Evolutionary conservation across 2,888 invertebrate genomes (phyloP).

Genomic region (Drosophila flavopinicola): DNA sequence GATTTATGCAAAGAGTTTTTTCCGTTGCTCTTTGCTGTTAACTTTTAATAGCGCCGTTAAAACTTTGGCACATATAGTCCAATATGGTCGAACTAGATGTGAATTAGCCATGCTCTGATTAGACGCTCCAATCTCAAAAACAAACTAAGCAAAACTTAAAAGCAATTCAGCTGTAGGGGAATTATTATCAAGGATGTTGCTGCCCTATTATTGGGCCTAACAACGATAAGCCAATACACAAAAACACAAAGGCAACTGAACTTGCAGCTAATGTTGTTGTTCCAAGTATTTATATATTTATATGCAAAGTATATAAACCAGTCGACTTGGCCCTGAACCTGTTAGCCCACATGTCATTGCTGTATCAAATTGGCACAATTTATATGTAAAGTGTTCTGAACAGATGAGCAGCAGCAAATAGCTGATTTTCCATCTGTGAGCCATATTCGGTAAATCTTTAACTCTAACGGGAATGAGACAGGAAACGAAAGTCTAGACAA

Average conservation of each 20-base stretch:
- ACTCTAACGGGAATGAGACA: too few relatives aligned
- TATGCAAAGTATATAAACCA: constrained; percentile 4
- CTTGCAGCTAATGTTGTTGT: neutral
- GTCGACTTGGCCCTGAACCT: constrained; percentile 22
- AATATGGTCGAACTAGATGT: neutral
- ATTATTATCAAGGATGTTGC: constrained; percentile 6
- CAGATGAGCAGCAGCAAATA: neutral
- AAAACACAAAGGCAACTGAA: constrained; percentile 9
- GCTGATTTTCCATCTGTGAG: neutral
- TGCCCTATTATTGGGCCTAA: neutral
- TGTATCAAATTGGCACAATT: constrained; percentile 21
- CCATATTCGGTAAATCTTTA: neutral
- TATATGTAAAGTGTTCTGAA: constrained; percentile 13
- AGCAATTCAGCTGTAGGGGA: constrained; percentile 8
- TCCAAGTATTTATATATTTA: neutral
- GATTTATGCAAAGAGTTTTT: constrained; percentile 9
- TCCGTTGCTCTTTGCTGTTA: neutral
- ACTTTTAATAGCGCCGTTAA: constrained; percentile 16
- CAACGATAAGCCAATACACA: neutral
- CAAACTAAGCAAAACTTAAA: constrained; percentile 12
- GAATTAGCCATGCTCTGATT: neutral
- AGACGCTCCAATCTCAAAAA: neutral
- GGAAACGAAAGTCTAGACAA: too few relatives aligned
- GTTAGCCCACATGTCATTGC: constrained; percentile 17
- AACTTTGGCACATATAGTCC: constrained; percentile 14